Evolutionary conservation across 2,888 invertebrate genomes (phyloP), one percentile per base, ranked within the genome.

Genomic region (Acleris holmiana): DNA sequence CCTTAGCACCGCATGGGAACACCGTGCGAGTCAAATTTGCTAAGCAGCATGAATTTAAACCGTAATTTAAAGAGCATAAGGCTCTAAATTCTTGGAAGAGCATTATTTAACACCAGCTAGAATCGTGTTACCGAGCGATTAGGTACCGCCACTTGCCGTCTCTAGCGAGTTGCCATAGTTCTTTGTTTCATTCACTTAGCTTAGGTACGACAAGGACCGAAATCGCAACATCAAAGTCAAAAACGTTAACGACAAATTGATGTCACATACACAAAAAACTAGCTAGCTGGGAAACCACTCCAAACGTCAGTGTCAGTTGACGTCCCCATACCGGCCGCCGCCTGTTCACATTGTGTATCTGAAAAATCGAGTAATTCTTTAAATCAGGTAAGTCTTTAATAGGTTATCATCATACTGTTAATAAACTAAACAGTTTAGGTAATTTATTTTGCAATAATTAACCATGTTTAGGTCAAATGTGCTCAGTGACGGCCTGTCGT

Each of bases 251-350:
- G 13, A 19, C 8, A 13, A 18, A 18, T 40, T 41, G 13, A 35
- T 35, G 4, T 35, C 35, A 35, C 35, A n/a, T n/a, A 23, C 41
- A 41, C 23, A 17, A 23, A 46, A 47, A 18, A 25, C n/a, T 23
- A 58, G 51, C n/a, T 23, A 58, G 51, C 41, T 25, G 58, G 64
- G 51, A 64, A 64, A 54, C 55, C 21, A 23, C 1, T 51, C 40
- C 23, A 46, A 47, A 19, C 53, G 35, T 47, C 57, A 64, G 63
- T 64, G 7, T 54, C 29, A 25, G 53, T 59, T 48, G 58, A 64
- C 58, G 64, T 64, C 41, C 64, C 53, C 15, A 29, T 41, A 29
- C 58, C 41, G 64, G 58, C 17, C 47, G 47, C 41, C 17, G 48
- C 40, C 40, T 51, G 41, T 40, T 19, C 25, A 53, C 47, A n/a